Percentiles rank a stretch among this genome's conserved stretches.
These are phyloP conservation scores for Coleophora deauratella DNA, from an alignment of 2,888 invertebrate genomes.

Conservation along the genomic window DNA sequence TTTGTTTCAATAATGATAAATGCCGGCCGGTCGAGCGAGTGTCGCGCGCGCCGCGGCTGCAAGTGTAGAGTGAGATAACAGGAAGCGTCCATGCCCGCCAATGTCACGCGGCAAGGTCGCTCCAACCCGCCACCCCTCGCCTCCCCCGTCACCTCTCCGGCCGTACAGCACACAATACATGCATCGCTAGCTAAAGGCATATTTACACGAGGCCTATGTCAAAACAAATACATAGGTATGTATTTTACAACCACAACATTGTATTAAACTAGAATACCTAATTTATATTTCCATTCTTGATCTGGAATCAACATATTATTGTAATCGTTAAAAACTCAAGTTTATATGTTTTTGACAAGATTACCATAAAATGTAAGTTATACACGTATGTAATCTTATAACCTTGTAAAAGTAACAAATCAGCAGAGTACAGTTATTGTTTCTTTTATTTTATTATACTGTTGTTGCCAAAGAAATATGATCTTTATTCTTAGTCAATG, in stretches of 20 bases:
- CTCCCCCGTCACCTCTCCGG: conserved; percentile 10
- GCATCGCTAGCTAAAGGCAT: no score
- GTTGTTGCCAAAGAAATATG: conserved; percentile 26
- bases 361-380: no score
- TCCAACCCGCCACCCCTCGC: conserved; percentile 17
- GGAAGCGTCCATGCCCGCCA: conserved; percentile 65
- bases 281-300: no score
- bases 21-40: conserved; percentile 44
- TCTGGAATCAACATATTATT: no score
- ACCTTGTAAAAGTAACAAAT: conserved; percentile 59
- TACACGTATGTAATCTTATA: conserved; percentile 27
- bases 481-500: conserved; percentile 25
- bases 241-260: no score
- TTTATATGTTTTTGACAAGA: no score
- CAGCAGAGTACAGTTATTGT: conserved; percentile 60
- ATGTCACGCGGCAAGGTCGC: conserved; percentile 60
- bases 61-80: conserved; percentile 68
- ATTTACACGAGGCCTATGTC: no score
- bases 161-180: no score
- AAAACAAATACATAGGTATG: no score
- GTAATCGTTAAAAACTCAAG: no score
- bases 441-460: conserved; percentile 31
- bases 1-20: conserved; percentile 73
- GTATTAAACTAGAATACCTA: no score
- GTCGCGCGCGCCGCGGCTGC: conserved; percentile 25